Base-by-base conservation (phyloP, 2,888 invertebrate species). In the Mythimna albipuncta region DNA sequence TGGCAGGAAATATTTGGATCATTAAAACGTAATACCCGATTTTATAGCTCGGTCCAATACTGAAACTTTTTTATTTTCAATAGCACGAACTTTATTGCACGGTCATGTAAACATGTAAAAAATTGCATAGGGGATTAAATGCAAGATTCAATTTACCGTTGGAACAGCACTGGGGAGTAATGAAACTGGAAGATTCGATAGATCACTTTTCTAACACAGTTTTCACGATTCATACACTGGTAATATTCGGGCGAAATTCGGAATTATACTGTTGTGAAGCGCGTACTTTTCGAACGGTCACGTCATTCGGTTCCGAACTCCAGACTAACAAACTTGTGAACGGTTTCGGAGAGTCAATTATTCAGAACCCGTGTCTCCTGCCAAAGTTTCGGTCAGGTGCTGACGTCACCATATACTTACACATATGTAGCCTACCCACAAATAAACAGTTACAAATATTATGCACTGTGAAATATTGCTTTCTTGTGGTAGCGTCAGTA, bases 311-410 rank as follows among this genome's bases (percentile, higher is more conserved):
- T 91, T 89, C 90, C 92, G 90, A 91, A 90, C 92, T 95, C 94
- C 95, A 95, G 95, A 95, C 95, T 95, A 94, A 93, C 91, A 91
- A 93, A 93, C 88, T 92, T 91, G 89, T 91, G 91, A 92, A 92
- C 93, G 91, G 89, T 92, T 94, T 92, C 89, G 90, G 94, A 93
- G 93, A 93, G 91, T 92, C 94, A 93, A 94, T 94, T 94, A 94
- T 94, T 94, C 91, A 91, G 93, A 92, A 91, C 89, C 89, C 92
- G 94, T 92, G 93, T 94, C 94, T 91, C 94, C 93, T 96, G 96
- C 96, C 96, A 96, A 96, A 95, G 91, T 92, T 95, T 95, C 94
- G 88, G 93, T 87, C 92, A 95, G 93, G 93, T 94, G 92, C 92
- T 94, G 91, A 95, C 96, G 96, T 96, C 96, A 95, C 84, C 84